Conservation (phyloP, 2,888 invertebrate species). For the Crocallis elinguaria region DNA sequence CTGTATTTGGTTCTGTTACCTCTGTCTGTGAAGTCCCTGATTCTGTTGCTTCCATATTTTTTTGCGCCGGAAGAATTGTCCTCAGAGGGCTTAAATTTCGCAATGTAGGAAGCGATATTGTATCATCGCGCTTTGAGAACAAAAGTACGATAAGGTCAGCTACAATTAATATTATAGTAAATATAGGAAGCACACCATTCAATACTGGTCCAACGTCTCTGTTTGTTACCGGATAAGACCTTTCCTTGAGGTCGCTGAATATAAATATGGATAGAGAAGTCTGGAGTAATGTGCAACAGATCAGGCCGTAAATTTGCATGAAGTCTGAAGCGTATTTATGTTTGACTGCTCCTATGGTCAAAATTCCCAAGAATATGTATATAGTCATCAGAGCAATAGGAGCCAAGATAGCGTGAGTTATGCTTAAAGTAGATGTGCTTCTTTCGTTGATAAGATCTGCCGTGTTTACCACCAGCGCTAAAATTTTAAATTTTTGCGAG, state of each 20-base stretch:
- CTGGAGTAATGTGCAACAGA: slow-evolving; percentile 54
- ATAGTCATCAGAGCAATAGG: slow-evolving; percentile 63
- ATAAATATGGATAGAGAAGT: slow-evolving; percentile 52
- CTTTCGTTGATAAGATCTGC: slow-evolving; percentile 67
- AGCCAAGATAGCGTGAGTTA: slow-evolving; percentile 60
- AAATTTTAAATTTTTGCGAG: slow-evolving; percentile 57
- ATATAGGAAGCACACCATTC: slow-evolving; percentile 66
- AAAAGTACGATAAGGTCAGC: slow-evolving; percentile 60
- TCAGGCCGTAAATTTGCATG: slow-evolving; percentile 59
- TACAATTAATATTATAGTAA: slow-evolving; percentile 55
- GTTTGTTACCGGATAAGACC: slow-evolving; percentile 27
- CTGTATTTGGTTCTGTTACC: too few species aligned
- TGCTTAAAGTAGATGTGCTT: slow-evolving; percentile 50
- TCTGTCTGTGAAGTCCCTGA: too few species aligned
- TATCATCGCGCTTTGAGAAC: slow-evolving; percentile 51
- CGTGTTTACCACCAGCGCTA: slow-evolving; percentile 63
- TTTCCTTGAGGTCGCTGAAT: slow-evolving; percentile 47
- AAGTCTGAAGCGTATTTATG: slow-evolving; percentile 52
- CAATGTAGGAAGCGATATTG: too few species aligned
- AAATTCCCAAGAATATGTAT: slow-evolving; percentile 56
- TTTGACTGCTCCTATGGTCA: slow-evolving; percentile 46
- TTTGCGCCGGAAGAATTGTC: too few species aligned
- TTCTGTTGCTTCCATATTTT: too few species aligned
- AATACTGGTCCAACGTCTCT: slow-evolving; percentile 47
- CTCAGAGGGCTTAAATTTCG: too few species aligned